These are phyloP conservation scores for Trachelipus rathkii DNA, from an alignment of 1,140 invertebrate genomes.

Conservation along the genomic window DNA sequence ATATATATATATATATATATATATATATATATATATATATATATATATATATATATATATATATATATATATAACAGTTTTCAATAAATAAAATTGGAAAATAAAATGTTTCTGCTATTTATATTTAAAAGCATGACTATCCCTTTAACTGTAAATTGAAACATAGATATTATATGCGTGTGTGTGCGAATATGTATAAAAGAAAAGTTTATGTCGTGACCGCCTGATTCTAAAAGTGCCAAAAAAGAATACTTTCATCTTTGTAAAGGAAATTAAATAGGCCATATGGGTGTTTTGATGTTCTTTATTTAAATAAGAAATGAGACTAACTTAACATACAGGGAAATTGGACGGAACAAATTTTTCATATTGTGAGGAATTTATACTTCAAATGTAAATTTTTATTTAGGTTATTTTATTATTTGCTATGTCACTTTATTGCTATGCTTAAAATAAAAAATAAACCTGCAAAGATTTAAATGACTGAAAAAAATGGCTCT, in stretches of 20 bases:
- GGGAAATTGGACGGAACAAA: neutral
- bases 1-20: too few relatives aligned
- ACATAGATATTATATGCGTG: neutral
- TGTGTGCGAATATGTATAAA: neutral
- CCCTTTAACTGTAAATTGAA: constrained; percentile 1
- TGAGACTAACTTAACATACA: neutral
- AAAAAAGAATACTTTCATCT: neutral
- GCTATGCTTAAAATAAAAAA: neutral
- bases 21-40: too few relatives aligned
- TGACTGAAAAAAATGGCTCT: neutral
- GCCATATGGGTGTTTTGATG: neutral
- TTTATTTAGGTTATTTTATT: constrained; percentile 2
- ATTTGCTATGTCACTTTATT: neutral
- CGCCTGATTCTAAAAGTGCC: neutral
- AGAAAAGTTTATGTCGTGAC: neutral
- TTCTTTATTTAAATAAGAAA: constrained; percentile 5
- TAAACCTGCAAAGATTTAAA: neutral
- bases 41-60: too few relatives aligned
- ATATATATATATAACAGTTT: too few relatives aligned
- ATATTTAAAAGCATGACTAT: neutral
- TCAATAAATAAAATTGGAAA: too few relatives aligned
- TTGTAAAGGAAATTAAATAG: constrained; percentile 5
- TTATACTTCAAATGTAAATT: neutral
- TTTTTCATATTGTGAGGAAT: neutral
- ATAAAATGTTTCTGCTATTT: too few relatives aligned